Evolutionary conservation across 2,113 vertebrate genomes (phyloP).

Genomic region (Psophia crepitans): DNA sequence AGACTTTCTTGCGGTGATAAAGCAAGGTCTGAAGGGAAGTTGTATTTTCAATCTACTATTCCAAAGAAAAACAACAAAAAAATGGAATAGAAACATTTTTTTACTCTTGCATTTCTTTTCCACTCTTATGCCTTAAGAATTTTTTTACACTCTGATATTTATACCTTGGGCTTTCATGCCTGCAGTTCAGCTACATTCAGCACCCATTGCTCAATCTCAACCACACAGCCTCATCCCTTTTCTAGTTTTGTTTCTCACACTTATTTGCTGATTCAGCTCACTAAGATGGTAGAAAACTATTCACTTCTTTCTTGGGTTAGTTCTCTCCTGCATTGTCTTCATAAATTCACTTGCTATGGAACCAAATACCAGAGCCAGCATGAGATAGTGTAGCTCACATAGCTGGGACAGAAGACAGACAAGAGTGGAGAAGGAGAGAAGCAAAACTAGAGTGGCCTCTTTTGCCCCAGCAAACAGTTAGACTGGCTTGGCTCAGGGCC

Average conservation of each 20-base stretch:
- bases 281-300: not conserved
- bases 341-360: not conserved
- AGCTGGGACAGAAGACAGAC: not conserved
- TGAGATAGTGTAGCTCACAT: not conserved
- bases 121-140: not conserved
- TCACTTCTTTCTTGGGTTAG: not conserved
- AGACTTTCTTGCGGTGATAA: conserved; percentile 53
- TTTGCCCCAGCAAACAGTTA: not conserved
- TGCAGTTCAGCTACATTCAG: not conserved
- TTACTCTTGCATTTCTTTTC: not conserved
- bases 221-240: not conserved
- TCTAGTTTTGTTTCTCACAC: not conserved
- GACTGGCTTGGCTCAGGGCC: not conserved
- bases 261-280: not conserved
- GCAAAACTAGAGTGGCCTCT: not conserved
- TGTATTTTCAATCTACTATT: conserved; percentile 39
- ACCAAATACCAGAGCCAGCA: not conserved
- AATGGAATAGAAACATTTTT: not conserved
- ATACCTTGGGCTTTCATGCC: not conserved
- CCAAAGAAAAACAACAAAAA: not conserved
- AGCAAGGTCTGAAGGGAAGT: conserved; percentile 45
- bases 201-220: not conserved
- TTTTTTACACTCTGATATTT: not conserved
- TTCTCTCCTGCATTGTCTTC: not conserved
- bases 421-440: not conserved